phyloP scores from a whole-genome alignment of 2,113 vertebrate genomes.

The Phocoena sinus region DNA sequence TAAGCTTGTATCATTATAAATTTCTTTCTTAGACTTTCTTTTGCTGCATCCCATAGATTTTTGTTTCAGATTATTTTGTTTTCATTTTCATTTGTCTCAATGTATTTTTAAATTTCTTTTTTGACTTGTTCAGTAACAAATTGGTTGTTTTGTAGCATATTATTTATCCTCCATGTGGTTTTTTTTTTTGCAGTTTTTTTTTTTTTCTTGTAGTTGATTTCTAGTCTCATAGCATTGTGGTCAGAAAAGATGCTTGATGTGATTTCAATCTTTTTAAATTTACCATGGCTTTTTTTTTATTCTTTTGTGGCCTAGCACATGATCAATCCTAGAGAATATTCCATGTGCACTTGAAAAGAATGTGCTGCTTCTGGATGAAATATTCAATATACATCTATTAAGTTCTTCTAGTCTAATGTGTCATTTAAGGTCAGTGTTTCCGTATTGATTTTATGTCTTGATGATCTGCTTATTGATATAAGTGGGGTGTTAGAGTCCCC shows the following conservation, averaged over 20 bases:
- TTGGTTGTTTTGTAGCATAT: no score
- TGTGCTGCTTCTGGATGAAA: not conserved
- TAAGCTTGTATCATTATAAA: no score
- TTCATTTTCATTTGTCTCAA: no score
- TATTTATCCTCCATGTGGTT: no score
- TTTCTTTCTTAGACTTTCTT: no score
- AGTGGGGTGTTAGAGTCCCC: not conserved
- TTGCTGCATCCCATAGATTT: no score
- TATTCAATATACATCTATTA: not conserved
- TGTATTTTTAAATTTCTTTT: no score
- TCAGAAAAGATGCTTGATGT: not conserved
- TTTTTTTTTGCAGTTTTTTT: no score
- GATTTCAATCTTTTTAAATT: not conserved
- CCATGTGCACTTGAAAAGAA: not conserved
- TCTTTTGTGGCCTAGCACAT: not conserved
- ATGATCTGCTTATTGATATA: not conserved
- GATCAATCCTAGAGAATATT: not conserved
- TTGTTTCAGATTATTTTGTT: no score
- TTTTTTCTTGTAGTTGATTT: no score
- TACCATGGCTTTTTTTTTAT: not conserved
- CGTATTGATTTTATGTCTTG: not conserved
- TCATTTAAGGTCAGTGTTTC: not conserved
- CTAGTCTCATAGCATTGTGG: no score
- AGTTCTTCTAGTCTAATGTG: not conserved
- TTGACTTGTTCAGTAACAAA: no score